Percentiles rank a stretch among this genome's conserved stretches.
These are phyloP conservation scores for Chelidonichthys spinosus DNA, from an alignment of 2,797 vertebrate species.

Conservation along the genomic window DNA sequence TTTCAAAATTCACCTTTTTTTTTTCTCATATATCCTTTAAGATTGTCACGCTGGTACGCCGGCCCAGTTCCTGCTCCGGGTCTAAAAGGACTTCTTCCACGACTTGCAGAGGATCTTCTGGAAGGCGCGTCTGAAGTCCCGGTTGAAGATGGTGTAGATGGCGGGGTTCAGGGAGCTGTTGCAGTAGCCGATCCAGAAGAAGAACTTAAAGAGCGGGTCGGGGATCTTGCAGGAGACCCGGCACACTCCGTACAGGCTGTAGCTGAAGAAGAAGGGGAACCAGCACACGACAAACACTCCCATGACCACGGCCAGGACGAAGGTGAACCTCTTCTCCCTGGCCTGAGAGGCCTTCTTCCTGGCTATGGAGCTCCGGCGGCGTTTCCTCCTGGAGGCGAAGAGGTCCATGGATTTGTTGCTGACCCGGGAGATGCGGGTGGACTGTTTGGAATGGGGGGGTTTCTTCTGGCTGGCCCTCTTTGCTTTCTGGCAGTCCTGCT, in stretches of 20 bases:
- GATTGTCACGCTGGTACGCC: slow-evolving; percentile 35
- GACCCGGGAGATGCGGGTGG: slow-evolving; percentile 86
- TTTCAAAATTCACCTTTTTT: slow-evolving; percentile 15
- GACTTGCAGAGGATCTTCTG: slow-evolving; percentile 93
- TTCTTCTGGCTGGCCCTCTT: slow-evolving; percentile 74
- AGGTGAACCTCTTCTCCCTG: slow-evolving; percentile 94
- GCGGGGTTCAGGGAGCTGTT: slow-evolving; percentile 97
- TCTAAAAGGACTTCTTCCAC: slow-evolving; percentile 87
- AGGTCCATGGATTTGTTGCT: slow-evolving; percentile 92
- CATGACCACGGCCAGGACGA: slow-evolving; percentile 95
- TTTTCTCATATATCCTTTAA: slow-evolving; percentile 31
- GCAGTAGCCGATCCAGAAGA: slow-evolving; percentile 98
- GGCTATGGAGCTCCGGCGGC: slow-evolving; percentile 87
- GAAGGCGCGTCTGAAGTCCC: slow-evolving; percentile 94
- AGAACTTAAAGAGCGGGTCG: slow-evolving; percentile 93
- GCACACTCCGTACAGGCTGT: slow-evolving; percentile 92
- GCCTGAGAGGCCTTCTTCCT: slow-evolving; percentile 90
- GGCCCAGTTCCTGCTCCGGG: background rate
- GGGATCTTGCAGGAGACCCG: slow-evolving; percentile 90
- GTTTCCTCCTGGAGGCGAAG: slow-evolving; percentile 87
- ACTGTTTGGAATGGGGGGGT: slow-evolving; percentile 80
- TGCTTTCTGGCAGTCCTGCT: slow-evolving; percentile 58
- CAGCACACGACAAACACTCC: slow-evolving; percentile 96
- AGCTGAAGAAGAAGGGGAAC: slow-evolving; percentile 97
- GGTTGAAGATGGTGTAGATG: slow-evolving; percentile 97